Conservation (phyloP, 2,888 invertebrate genomes). For the Theretra japonica region DNA sequence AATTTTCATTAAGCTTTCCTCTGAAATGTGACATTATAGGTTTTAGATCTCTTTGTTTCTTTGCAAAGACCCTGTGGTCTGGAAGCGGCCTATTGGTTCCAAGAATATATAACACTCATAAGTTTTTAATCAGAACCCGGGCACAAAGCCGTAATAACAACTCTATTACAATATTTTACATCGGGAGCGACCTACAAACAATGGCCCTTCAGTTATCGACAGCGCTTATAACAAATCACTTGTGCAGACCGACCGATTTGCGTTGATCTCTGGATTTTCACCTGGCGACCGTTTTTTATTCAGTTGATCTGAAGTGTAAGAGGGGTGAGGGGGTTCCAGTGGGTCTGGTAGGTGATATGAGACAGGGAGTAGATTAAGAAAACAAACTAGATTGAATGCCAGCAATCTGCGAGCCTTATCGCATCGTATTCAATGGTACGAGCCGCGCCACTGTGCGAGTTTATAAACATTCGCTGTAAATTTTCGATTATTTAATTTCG, state of each 20-base stretch:
- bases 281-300: slow-evolving; percentile 39
- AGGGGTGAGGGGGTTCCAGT: slow-evolving; percentile 46
- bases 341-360: slow-evolving; percentile 51
- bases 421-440: slow-evolving; percentile 58
- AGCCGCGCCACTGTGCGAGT: slow-evolving; percentile 44
- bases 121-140: slow-evolving; percentile 27
- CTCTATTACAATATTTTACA: slow-evolving; percentile 61
- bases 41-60: not conserved
- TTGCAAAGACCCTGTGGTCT: not conserved
- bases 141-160: slow-evolving; percentile 46
- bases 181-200: slow-evolving; percentile 65
- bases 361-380: slow-evolving; percentile 70
- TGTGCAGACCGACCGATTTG: slow-evolving; percentile 56
- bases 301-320: slow-evolving; percentile 32
- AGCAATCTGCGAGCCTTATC: slow-evolving; percentile 63
- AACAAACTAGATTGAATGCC: slow-evolving; percentile 69
- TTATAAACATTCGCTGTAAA: slow-evolving; percentile 38
- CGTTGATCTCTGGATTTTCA: slow-evolving; percentile 54
- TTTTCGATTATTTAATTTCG: slow-evolving; percentile 27
- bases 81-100: slow-evolving; percentile 20
- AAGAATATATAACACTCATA: slow-evolving; percentile 34
- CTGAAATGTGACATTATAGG: not conserved
- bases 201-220: slow-evolving; percentile 70
- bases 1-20: not conserved
- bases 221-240: slow-evolving; percentile 68